Percentiles rank a stretch among this genome's conserved stretches.
Evolutionary conservation across 2,888 invertebrate species (phyloP).

Genomic region (Hydriomena furcata): DNA sequence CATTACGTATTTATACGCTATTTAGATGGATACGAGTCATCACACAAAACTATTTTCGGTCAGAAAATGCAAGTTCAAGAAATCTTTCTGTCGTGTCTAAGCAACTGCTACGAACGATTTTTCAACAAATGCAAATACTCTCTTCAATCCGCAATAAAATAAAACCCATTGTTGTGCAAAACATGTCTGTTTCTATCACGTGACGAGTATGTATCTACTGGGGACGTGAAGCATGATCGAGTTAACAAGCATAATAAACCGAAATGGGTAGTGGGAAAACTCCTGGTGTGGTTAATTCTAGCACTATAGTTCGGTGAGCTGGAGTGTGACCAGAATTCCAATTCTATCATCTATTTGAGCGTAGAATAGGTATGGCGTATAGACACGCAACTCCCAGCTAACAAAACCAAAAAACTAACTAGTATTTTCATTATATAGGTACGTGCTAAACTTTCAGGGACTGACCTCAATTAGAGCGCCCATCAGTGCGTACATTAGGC

Average conservation of each 20-base stretch:
- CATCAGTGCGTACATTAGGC: no score
- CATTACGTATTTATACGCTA: no score
- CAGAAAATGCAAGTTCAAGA: no score
- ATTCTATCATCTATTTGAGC: slow-evolving; percentile 28
- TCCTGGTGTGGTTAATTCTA: slow-evolving; percentile 23
- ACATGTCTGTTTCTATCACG: neutral
- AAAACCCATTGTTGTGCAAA: neutral
- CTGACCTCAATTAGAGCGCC: no score
- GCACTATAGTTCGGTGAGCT: slow-evolving; percentile 27
- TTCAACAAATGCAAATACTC: no score
- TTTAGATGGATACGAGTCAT: no score
- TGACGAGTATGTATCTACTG: neutral
- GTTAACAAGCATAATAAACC: slow-evolving; percentile 15
- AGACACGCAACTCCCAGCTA: slow-evolving; percentile 7
- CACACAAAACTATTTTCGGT: no score
- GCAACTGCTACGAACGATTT: no score
- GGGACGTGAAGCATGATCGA: slow-evolving; percentile 7
- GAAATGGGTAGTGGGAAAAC: slow-evolving; percentile 17
- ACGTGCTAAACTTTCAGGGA: no score
- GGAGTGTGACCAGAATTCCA: slow-evolving; percentile 40
- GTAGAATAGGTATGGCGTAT: neutral
- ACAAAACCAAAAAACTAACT: neutral
- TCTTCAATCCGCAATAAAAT: no score
- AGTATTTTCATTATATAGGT: neutral
- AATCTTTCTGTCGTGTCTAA: no score